Percentiles rank a stretch among this genome's conserved stretches.
These are phyloP conservation scores for Lasioglossum lativentre DNA, from an alignment of 2,888 invertebrate genomes.

Conservation along the genomic window DNA sequence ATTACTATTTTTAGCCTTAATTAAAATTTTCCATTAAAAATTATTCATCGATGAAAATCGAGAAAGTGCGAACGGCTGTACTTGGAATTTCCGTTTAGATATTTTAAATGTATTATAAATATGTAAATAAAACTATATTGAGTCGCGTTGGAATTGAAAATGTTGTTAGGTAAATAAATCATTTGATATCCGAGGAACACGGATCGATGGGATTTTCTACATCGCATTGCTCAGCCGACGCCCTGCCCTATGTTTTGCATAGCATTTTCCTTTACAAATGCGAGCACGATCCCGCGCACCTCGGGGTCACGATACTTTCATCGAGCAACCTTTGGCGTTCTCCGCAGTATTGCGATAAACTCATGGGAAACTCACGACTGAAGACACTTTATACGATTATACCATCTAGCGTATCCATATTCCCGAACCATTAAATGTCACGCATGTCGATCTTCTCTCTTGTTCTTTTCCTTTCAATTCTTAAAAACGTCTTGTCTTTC, in stretches of 20 bases:
- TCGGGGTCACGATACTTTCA: constrained; percentile 78
- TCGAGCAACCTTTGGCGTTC: constrained; percentile 77
- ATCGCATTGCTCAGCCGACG: constrained; percentile 32
- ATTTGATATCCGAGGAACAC: neutral
- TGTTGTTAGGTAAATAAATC: neutral
- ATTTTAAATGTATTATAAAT: neutral
- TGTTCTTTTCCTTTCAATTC: neutral
- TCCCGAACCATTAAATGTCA: neutral
- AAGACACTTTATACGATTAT: constrained; percentile 37
- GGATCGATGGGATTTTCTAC: constrained; percentile 9
- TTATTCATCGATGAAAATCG: neutral
- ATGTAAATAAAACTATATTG: neutral
- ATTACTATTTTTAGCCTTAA: constrained; percentile 21
- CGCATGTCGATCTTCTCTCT: neutral
- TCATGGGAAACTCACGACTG: constrained; percentile 62
- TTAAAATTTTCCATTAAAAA: neutral
- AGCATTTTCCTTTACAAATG: constrained; percentile 63
- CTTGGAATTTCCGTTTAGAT: neutral
- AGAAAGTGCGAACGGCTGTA: no score
- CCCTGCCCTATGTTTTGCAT: constrained; percentile 38
- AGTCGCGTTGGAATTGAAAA: neutral
- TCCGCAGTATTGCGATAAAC: constrained; percentile 66
- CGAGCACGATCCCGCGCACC: constrained; percentile 62
- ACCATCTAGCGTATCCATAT: neutral
- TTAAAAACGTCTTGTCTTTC: neutral